These are phyloP conservation scores for Chromoteleia sp. DNA, from an alignment of 2,888 invertebrate genomes.

Conservation along the genomic window DNA sequence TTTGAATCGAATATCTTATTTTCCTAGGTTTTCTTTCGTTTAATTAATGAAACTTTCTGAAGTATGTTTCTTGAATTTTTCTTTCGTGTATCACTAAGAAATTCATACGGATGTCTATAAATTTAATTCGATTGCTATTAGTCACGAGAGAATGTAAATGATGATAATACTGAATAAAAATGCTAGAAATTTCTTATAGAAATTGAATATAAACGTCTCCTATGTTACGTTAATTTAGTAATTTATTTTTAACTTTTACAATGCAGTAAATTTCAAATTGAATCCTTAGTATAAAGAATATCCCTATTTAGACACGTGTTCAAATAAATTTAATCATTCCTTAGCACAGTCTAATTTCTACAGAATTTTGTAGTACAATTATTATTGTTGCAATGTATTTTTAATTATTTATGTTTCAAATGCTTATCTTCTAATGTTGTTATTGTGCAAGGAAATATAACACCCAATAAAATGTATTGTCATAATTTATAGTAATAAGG, in stretches of 20 bases:
- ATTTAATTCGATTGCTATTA: slow-evolving; percentile 16
- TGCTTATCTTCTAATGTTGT: no score
- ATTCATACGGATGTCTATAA: slow-evolving; percentile 9
- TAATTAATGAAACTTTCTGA: slow-evolving; percentile 14
- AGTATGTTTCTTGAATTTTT: background rate
- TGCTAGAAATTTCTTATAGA: background rate
- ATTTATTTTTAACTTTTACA: slow-evolving; percentile 1
- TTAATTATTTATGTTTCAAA: no score
- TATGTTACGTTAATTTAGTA: background rate
- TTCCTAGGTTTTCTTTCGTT: slow-evolving; percentile 7
- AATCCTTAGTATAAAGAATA: no score
- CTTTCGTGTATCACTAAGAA: background rate
- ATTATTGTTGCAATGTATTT: no score
- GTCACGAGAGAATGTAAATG: slow-evolving; percentile 1
- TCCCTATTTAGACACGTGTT: no score
- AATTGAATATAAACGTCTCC: background rate
- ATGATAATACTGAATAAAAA: slow-evolving; percentile 4
- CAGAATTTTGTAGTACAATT: no score
- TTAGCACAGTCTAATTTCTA: no score
- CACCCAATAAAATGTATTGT: no score
- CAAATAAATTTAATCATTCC: no score
- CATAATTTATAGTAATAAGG: no score
- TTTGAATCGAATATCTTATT: slow-evolving; percentile 4
- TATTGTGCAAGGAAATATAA: no score
- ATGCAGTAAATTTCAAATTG: background rate